Base-by-base conservation (phyloP, 2,888 invertebrate genomes). In the Rhagonycha fulva region DNA sequence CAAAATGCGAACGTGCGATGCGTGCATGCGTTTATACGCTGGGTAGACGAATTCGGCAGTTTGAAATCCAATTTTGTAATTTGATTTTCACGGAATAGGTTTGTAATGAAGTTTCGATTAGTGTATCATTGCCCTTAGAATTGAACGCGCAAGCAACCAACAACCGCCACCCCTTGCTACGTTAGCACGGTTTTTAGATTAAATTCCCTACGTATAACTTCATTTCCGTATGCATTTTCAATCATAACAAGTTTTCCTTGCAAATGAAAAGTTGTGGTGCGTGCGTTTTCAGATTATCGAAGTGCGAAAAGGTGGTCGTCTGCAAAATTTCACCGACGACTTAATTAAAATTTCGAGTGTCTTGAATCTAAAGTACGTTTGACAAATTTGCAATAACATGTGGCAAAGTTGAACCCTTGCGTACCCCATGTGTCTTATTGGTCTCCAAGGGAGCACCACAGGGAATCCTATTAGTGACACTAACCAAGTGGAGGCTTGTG, bases 21-120 rank as follows among this genome's bases (percentile, higher is more conserved):
- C 69, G 74, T 77, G 67, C 77, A 77, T 74, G 61, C 74, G 77
- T 74, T 77, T 77, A 77, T 71, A 69, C 77, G 47, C 47, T n/a
- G n/a, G 77, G 32, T 75, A 72, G 70, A 78, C 73, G 78, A 75
- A 62, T 78, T 78, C 76, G 78, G 74, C 76, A 74, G 74, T 67
- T 74, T 68, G 72, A 74, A 78, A 78, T 78, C 78, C 72, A 78
- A 78, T 78, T 76, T 63, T 67, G 68, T 76, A 76, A 78, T 78
- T 78, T 72, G 71, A 78, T 78, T 78, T 78, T 74, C 76, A 72
- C 78, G 76, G 74, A 78, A 78, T 78, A 67, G 76, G 78, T 62
- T 78, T 78, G 77, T 77, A 79, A 79, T 77, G 79, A 79, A 79
- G 79, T 79, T 79, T 75, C 79, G 79, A 77, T 78, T 76, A 75